A percentile compares a stretch with the other conserved stretches of the same genome.
phyloP scores from a whole-genome alignment of 2,888 invertebrate species.

The Drosophila austrosaltans region DNA sequence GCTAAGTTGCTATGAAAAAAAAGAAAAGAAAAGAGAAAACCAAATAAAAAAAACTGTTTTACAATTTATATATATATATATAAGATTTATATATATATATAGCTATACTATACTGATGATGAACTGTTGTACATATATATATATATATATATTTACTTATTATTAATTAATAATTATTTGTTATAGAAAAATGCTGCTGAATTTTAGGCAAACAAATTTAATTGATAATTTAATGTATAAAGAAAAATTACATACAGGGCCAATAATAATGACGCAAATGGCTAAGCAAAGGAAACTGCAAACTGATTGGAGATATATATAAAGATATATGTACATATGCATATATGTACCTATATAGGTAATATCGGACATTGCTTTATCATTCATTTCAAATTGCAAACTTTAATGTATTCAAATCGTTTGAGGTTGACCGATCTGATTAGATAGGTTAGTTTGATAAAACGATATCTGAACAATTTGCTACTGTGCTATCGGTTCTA shows the following conservation, averaged over 20 bases:
- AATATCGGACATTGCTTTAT: neutral
- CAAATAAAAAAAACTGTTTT: conserved; percentile 25
- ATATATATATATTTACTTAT: conserved; percentile 24
- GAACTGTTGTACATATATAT: conserved; percentile 43
- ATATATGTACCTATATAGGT: neutral
- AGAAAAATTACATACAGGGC: conserved; percentile 41
- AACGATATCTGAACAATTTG: neutral
- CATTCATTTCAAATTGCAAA: too few species aligned
- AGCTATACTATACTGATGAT: conserved; percentile 33
- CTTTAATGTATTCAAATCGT: too few species aligned
- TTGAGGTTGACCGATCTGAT: neutral
- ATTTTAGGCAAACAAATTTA: conserved; percentile 66
- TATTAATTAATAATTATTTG: conserved; percentile 40
- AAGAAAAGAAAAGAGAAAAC: conserved; percentile 17
- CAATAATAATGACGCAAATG: conserved; percentile 23
- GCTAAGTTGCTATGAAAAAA: conserved; percentile 21
- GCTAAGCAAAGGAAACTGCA: conserved; percentile 57
- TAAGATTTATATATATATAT: conserved; percentile 3
- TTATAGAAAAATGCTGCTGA: conserved; percentile 63
- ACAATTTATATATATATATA: conserved; percentile 37
- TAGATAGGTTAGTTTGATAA: neutral
- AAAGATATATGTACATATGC: neutral
- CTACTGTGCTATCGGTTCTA: too few species aligned
- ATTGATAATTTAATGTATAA: conserved; percentile 37
- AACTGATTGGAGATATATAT: neutral